Base-by-base conservation (phyloP, 2,113 vertebrate genomes). In the Sapayoa aenigma region DNA sequence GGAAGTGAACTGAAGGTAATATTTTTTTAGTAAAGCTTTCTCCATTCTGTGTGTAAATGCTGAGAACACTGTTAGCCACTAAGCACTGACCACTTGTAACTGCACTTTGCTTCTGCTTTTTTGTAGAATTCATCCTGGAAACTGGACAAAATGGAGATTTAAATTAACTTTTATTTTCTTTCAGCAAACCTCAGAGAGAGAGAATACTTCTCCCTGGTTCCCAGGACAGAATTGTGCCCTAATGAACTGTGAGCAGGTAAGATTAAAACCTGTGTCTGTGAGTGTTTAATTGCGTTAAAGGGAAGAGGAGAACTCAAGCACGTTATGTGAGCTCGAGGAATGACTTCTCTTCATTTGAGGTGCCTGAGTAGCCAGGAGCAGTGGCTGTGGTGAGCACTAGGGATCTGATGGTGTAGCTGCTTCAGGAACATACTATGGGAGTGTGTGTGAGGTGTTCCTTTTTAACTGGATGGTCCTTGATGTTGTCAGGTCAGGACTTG, bases 171-270 rank as follows among this genome's bases (percentile, higher is more conserved):
- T 33, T 16, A 35, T 71, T 67, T 84, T 46, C 65, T 84, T 88
- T 63, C 50, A 97, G 95, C 97, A 97, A 68, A 97, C 91, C 41
- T 92, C 96, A 42, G 92, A 95, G 73, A 95, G 91, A 88, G 97
- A 97, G 55, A 95, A 37, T 33, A 23, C 50, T 76, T 89, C 79
- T 77, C 68, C 93, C 39, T 96, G 94, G 90, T 93, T 96, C 55
- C 60, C 85, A 52, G 93, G 85, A 33, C 93, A 96, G 91, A 96
- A 76, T 0, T 96, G 88, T 77, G 68, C 86, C 41, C 87, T 94
- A 2, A 68, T 81, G 68, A 95, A 76, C 72, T 67, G 50, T 46
- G 95, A 97, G 66, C 96, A 97, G 97, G 97, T 98, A 93, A 77
- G 91, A 49, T 35, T 23, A 73, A 58, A n/a, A 44, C 63, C 56